These are phyloP conservation scores for Mactra quadrangularis DNA, from an alignment of 1,140 invertebrate species.

Conservation along the genomic window DNA sequence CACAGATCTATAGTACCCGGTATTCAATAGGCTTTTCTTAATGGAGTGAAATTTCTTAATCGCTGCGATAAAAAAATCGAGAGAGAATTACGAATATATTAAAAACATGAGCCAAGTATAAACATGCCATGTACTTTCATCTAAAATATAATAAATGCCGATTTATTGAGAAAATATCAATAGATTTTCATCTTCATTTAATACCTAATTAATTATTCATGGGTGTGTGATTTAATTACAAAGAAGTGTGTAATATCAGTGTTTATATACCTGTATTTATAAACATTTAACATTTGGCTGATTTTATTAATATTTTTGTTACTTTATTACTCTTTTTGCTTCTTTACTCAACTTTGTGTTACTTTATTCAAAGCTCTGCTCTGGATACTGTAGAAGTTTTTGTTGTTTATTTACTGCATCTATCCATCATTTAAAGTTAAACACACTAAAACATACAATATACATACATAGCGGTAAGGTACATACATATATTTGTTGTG, in stretches of 20 bases:
- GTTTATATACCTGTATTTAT: too few relatives aligned
- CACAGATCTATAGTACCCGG: conserved; percentile 1
- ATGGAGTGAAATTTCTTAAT: conserved; percentile 40
- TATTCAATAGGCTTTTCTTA: conserved; percentile 34
- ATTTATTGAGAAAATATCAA: conserved; percentile 36
- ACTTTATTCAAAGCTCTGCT: too few relatives aligned
- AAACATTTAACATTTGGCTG: too few relatives aligned
- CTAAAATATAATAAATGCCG: neutral
- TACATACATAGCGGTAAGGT: too few relatives aligned
- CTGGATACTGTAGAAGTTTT: too few relatives aligned
- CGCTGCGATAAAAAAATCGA: conserved; percentile 16
- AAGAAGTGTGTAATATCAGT: neutral
- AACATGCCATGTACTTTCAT: neutral
- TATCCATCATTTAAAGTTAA: neutral
- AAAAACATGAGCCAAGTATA: neutral
- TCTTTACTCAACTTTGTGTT: too few relatives aligned
- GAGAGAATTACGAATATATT: conserved; percentile 31
- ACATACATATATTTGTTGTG: conserved; percentile 12
- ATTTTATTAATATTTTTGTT: too few relatives aligned
- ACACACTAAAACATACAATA: too few relatives aligned
- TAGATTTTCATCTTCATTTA: conserved; percentile 4
- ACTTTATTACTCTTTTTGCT: too few relatives aligned
- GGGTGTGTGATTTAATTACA: conserved; percentile 40
- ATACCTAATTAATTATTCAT: conserved; percentile 34
- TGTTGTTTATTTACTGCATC: too few relatives aligned